Evolutionary conservation across 1,140 invertebrate genomes (phyloP).

Genomic region (Cydia strobilella): DNA sequence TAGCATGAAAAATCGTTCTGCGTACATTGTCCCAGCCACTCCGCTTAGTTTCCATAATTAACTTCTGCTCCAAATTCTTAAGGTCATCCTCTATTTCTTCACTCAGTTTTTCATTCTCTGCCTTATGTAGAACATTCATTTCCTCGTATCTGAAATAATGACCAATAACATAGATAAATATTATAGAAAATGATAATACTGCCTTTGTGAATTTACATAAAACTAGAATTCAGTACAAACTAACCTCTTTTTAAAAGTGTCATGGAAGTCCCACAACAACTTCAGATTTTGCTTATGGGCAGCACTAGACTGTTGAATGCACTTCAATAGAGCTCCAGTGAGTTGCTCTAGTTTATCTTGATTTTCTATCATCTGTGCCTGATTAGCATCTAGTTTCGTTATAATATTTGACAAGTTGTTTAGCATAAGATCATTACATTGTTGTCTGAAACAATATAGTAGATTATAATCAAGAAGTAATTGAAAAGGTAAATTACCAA

Average conservation of each 20-base stretch:
- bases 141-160: constrained; percentile 54
- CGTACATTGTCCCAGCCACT: constrained; percentile 57
- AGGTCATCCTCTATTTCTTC: constrained; percentile 62
- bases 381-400: constrained; percentile 56
- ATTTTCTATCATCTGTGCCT: constrained; percentile 61
- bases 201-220: constrained; percentile 3
- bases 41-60: constrained; percentile 62
- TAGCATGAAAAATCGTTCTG: constrained; percentile 59
- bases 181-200: constrained; percentile 8
- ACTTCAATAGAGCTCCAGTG: constrained; percentile 60
- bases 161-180: not conserved
- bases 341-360: constrained; percentile 66
- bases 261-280: constrained; percentile 57
- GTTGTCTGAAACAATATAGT: constrained; percentile 50
- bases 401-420: constrained; percentile 56
- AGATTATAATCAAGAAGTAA: constrained; percentile 6
- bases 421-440: constrained; percentile 56
- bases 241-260: constrained; percentile 64
- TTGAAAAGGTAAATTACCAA: not conserved
- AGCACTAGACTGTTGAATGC: constrained; percentile 58
- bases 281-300: constrained; percentile 65
- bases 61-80: constrained; percentile 60
- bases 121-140: constrained; percentile 54
- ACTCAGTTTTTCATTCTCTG: constrained; percentile 55
- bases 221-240: not conserved